Evolutionary conservation across 2,888 invertebrate species (phyloP), one percentile per base, ranked within the genome.

Genomic region (Dynastes maya): DNA sequence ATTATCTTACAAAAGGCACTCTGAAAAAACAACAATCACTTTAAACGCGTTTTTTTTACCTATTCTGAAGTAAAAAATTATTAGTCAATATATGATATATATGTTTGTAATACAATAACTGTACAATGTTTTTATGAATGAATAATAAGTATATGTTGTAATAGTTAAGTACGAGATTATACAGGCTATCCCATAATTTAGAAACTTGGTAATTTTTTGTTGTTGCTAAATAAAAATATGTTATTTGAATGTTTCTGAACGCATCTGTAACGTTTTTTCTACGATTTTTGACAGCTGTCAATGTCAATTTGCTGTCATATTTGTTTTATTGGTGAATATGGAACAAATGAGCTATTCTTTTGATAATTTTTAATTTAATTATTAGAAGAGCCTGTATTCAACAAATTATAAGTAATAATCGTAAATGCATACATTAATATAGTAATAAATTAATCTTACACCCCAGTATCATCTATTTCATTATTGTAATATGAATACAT

Each of bases 1-100:
- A 79, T 80, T 81, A 83, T 84, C 78, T 80, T 84, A 84, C 83
- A 82, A 84, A 85, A 85, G 85, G 85, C 85, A 85, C 85, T 85
- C 85, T 83, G 83, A 85, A 84, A 84, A 84, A 83, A 83, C 82
- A 85, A 84, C 82, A 79, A 80, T 80, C 79, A 83, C 80, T 80
- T 77, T 77, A 64, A 77, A 70, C 63, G 64, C 77, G 53, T 71
- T 51, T 63, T 65, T 37, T 68, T 72, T 72, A 72, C 58, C 58
- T 72, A 68, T 68, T 68, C 45, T 32, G 72, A 72, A 72, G 72
- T 72, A 72, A 68, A 68, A 72, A 68, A 13, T 53, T 53, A 53
- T 68, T 68, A 68, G 49, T 68, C 29, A 51, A 29, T 68, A 49
- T 37, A 29, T 61, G 40, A 45, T 67, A 67, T 45, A 16, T 45